These are phyloP conservation scores for Amblyornis subalaris DNA, from an alignment of 2,113 vertebrate genomes.

Conservation along the genomic window DNA sequence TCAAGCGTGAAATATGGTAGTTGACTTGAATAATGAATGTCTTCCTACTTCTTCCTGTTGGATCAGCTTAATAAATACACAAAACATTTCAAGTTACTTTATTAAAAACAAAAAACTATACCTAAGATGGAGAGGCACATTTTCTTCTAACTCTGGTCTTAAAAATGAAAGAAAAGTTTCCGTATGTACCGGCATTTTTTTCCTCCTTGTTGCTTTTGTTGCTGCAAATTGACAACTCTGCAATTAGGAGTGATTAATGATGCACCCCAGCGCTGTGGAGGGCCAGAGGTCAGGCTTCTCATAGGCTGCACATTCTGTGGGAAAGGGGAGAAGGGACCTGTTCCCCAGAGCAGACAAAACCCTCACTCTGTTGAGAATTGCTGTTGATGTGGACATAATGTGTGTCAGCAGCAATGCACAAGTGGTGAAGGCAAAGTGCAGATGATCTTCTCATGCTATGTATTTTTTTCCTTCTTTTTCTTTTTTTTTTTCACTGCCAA, in stretches of 20 bases:
- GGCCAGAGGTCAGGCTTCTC: constrained; percentile 43
- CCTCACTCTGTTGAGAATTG: not conserved
- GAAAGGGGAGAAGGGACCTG: constrained; percentile 41
- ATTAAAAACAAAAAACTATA: not conserved
- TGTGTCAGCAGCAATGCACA: not conserved
- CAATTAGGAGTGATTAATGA: constrained; percentile 72
- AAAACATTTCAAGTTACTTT: not conserved
- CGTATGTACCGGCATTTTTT: not conserved
- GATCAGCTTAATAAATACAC: not conserved
- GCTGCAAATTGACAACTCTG: constrained; percentile 58
- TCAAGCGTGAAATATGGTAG: not conserved
- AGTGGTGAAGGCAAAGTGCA: not conserved
- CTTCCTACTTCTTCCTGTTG: not conserved
- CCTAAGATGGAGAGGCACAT: not conserved
- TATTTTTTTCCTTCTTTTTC: not conserved
- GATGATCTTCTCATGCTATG: not conserved
- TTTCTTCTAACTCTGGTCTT: not conserved
- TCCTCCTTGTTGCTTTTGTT: constrained; percentile 46
- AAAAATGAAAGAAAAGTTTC: not conserved
- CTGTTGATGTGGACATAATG: not conserved
- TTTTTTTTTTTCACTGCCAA: not conserved
- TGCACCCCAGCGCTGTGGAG: constrained; percentile 21
- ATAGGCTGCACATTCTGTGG: constrained; percentile 43
- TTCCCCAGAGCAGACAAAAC: not conserved
- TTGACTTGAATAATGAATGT: not conserved